These are phyloP conservation scores for Lytechinus variegatus DNA, from an alignment of 35 echinoderm and acorn worm genomes.

Conservation along the genomic window DNA sequence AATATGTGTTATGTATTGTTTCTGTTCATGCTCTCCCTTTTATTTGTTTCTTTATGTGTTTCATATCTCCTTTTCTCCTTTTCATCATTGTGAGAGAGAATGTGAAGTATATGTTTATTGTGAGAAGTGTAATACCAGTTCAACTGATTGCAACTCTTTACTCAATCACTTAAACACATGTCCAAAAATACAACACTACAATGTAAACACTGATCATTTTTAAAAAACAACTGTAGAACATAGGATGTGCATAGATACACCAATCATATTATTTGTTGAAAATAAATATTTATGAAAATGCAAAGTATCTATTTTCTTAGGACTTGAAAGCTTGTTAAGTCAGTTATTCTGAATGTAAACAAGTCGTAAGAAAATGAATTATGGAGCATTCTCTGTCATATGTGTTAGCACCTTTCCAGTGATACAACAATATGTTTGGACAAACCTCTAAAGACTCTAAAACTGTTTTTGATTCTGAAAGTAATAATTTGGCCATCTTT, in stretches of 20 bases:
- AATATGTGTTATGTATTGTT: background rate
- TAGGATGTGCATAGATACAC: background rate
- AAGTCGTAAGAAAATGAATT: background rate
- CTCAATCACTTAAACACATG: background rate
- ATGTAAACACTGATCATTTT: background rate
- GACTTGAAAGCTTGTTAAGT: background rate
- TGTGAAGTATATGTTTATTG: background rate
- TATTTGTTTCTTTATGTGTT: background rate
- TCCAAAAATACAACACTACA: background rate
- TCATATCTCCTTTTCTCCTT: background rate
- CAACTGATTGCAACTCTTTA: background rate
- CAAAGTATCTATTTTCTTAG: background rate
- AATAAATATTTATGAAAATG: background rate
- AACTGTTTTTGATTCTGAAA: background rate
- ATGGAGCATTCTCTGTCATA: background rate
- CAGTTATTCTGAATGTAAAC: background rate
- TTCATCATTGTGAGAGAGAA: background rate
- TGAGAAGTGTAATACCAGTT: background rate
- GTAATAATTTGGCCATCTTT: background rate
- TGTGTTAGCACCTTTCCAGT: background rate
- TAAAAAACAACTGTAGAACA: background rate
- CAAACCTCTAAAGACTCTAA: background rate
- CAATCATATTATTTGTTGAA: background rate
- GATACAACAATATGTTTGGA: background rate
- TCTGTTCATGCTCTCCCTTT: background rate